phyloP scores from a whole-genome alignment of 2,888 invertebrate species.

The Drosophila infuscata region DNA sequence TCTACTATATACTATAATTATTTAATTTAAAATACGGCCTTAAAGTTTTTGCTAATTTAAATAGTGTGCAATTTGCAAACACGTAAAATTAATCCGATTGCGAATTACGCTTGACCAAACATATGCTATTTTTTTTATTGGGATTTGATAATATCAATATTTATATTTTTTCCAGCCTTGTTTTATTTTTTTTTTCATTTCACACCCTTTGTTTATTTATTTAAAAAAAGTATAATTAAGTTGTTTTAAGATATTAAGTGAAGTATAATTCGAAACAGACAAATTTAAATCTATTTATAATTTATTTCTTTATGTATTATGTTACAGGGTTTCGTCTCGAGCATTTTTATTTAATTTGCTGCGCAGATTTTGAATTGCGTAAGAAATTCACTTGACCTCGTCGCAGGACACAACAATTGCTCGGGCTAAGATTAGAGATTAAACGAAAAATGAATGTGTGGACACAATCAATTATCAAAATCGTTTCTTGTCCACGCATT shows the following conservation, averaged over 20 bases:
- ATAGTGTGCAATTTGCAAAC: neutral
- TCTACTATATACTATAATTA: neutral
- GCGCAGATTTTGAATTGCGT: conserved; percentile 45
- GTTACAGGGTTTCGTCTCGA: neutral
- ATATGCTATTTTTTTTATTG: neutral
- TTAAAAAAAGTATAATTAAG: neutral
- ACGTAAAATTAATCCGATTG: neutral
- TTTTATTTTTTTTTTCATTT: neutral
- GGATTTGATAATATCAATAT: neutral
- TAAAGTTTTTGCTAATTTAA: neutral
- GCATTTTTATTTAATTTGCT: neutral
- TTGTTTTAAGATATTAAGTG: neutral
- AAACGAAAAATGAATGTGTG: conserved; percentile 37
- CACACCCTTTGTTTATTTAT: neutral
- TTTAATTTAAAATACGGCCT: neutral
- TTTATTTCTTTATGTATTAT: neutral
- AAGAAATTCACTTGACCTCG: conserved; percentile 24
- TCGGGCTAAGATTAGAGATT: conserved; percentile 19
- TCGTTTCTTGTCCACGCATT: conserved; percentile 59
- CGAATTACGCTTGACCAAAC: neutral
- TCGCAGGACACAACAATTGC: conserved; percentile 6
- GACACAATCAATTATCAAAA: conserved; percentile 68
- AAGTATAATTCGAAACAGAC: neutral
- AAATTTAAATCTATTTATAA: neutral
- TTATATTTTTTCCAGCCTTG: neutral